Percentiles rank a stretch among this genome's conserved stretches.
Evolutionary conservation across 2,888 invertebrate species (phyloP).

Genomic region (Drosophila recens): DNA sequence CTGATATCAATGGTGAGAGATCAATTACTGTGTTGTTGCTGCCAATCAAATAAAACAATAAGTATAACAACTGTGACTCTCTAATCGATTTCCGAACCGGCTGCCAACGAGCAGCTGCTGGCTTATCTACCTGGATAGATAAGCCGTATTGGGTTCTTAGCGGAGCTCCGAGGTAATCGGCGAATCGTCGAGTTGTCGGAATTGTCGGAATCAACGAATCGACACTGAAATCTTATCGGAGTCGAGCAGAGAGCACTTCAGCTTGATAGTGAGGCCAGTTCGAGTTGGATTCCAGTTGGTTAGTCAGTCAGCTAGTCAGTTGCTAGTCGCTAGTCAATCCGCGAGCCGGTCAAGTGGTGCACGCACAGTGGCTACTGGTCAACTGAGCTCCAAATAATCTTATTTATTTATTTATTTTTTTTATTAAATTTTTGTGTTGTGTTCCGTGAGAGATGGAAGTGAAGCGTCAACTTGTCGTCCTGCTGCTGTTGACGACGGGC

Average conservation of each 20-base stretch:
- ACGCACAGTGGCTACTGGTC: constrained; percentile 18
- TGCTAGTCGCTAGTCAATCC: constrained; percentile 36
- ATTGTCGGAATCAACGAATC: constrained; percentile 34
- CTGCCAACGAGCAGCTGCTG: constrained; percentile 11
- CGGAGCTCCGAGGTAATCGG: constrained; percentile 40
- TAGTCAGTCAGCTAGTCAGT: constrained; percentile 32
- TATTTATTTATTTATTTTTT: background rate
- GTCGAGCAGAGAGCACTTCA: constrained; percentile 32
- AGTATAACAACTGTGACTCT: background rate
- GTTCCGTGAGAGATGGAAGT: constrained; percentile 30
- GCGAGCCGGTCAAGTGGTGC: constrained; percentile 24
- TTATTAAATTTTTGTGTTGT: background rate
- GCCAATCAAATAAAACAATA: constrained; percentile 4
- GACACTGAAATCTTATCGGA: constrained; percentile 51
- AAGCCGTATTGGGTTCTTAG: constrained; percentile 28
- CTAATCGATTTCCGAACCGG: constrained; percentile 29
- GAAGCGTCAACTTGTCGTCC: constrained; percentile 1
- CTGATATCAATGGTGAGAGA: constrained; percentile 6
- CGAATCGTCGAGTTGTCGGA: constrained; percentile 15
- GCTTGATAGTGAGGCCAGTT: constrained; percentile 22
- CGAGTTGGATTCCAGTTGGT: constrained; percentile 5
- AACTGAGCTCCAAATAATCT: constrained; percentile 12
- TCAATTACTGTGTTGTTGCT: constrained; percentile 34
- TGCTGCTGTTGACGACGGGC: background rate
- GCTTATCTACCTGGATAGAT: constrained; percentile 52